These are phyloP conservation scores for Scotopteryx bipunctaria DNA, from an alignment of 2,888 invertebrate species.

Conservation along the genomic window DNA sequence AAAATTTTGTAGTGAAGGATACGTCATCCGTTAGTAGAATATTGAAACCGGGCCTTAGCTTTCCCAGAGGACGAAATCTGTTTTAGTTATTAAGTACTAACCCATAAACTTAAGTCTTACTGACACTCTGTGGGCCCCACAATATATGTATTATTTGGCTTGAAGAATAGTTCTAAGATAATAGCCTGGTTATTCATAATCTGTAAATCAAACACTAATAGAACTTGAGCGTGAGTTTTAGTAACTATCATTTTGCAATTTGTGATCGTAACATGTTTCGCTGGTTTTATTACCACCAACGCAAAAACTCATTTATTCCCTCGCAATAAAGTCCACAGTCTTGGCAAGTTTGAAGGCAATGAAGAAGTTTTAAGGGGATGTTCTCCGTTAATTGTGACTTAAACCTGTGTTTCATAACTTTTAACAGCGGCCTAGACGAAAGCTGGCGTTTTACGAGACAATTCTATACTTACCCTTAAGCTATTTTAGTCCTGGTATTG, in stretches of 20 bases:
- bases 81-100: too few species aligned
- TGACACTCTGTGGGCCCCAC: too few species aligned
- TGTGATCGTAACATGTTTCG: conserved; percentile 10
- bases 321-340: conserved; percentile 5
- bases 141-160: too few species aligned
- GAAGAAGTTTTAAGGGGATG: conserved; percentile 35
- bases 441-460: conserved; percentile 1
- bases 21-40: too few species aligned
- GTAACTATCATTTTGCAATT: conserved; percentile 18
- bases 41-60: too few species aligned
- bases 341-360: conserved; percentile 18
- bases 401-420: conserved; percentile 40
- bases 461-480: not conserved
- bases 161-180: too few species aligned
- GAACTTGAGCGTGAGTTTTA: conserved; percentile 1
- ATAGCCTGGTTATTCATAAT: not conserved
- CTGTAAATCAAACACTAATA: not conserved
- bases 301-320: conserved; percentile 7
- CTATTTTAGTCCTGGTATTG: not conserved
- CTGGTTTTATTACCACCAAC: conserved; percentile 18
- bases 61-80: too few species aligned
- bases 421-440: conserved; percentile 12
- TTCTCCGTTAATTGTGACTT: conserved; percentile 48
- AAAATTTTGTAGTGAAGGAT: too few species aligned
- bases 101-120: too few species aligned